Evolutionary conservation across 2,888 invertebrate species (phyloP), one percentile per base, ranked within the genome.

Genomic region (Parthenolecanium corni): DNA sequence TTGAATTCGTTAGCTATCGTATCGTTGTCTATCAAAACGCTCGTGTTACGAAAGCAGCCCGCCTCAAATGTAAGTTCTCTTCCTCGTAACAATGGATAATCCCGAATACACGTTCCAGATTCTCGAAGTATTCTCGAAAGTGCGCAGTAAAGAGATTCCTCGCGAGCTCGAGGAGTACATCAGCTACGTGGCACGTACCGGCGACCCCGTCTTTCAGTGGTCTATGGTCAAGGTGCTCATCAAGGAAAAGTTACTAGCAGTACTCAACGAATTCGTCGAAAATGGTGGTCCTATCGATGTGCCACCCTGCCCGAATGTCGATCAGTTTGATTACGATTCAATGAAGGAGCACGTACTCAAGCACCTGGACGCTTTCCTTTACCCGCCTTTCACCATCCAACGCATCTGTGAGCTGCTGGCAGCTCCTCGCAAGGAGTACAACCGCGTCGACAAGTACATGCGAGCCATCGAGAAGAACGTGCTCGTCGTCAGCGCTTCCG

Each of bases 331-430:
- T 73, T 93, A 88, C 72, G 90, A 91, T 69, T 83, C 83, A 25
- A 88, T 92, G 87, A 89, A 89, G 71, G 84, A 83, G 65, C 85
- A 84, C 70, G 79, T 90, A 61, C 73, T 90, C 58, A 89, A 90
- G 71, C 83, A 87, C 62, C 75, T 91, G 9, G 90, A 91, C 70
- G 81, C 85, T 0, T 91, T 91, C 72, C 81, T 82, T 44, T 87
- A 92, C 56, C 93, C 95, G 6, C 96, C 96, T 0, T 96, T 96
- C 72, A 96, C 96, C 18, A 86, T 96, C 67, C 96, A 96, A 74
- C 81, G 97, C 68, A 82, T 98, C 66, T 94, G 95, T 75, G 97
- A 98, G 74, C 78, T 98, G 25, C 77, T 98, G 2, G 89, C 89
- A 3, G 83, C 84, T 68, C 96, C 97, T 1, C 81, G 86, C 21